Evolutionary conservation across 2,113 vertebrate species (phyloP).

Genomic region (Oenanthe melanoleuca): DNA sequence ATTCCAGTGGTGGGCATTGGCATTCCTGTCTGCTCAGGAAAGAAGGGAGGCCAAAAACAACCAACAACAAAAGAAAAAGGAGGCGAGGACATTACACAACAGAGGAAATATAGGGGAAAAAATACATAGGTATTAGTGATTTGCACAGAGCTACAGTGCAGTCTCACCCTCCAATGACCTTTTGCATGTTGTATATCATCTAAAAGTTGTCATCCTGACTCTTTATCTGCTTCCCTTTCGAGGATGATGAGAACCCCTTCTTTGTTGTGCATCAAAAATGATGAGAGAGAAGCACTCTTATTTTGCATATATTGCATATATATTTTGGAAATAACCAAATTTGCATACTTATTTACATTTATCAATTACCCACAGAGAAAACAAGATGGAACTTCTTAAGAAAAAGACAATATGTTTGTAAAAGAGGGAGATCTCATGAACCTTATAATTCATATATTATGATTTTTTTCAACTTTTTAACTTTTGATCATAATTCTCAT

Average conservation of each 20-base stretch:
- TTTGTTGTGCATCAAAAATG: not conserved
- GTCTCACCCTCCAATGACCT: conserved; percentile 1
- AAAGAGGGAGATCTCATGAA: not conserved
- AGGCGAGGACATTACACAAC: not conserved
- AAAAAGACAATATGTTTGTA: not conserved
- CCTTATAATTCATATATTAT: not conserved
- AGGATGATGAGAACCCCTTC: not conserved
- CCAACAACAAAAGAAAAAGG: not conserved
- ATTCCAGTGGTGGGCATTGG: not conserved
- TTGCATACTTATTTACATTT: not conserved
- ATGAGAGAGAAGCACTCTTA: not conserved
- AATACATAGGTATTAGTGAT: not conserved
- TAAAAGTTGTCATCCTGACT: not conserved
- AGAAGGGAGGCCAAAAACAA: not conserved
- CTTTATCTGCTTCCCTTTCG: not conserved
- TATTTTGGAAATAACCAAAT: not conserved
- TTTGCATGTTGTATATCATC: not conserved
- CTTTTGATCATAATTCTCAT: not conserved
- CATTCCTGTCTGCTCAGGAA: not conserved
- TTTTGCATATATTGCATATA: not conserved
- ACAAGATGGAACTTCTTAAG: not conserved
- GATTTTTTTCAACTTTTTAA: not conserved
- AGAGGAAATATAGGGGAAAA: not conserved
- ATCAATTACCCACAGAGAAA: not conserved
- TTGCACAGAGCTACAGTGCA: not conserved